Conservation (phyloP, 35 echinoderm and acorn worm species). For the Ophioderma brevispina region DNA sequence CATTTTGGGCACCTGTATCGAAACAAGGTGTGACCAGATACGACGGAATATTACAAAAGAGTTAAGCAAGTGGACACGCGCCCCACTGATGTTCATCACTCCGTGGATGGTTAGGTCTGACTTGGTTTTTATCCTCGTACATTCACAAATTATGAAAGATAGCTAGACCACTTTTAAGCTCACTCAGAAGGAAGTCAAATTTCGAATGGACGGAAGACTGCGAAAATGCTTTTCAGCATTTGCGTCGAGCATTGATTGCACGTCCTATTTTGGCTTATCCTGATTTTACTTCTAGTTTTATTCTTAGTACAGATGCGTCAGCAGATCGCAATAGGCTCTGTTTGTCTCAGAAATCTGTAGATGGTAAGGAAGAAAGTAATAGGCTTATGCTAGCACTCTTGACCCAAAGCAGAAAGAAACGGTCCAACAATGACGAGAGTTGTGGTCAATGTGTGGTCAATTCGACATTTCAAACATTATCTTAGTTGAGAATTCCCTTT, state of each 20-base stretch:
- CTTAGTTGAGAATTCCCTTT: slow-evolving; percentile 21
- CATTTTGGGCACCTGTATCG: slow-evolving; percentile 59
- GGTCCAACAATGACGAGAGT: slow-evolving; percentile 51
- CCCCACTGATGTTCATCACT: slow-evolving; percentile 26
- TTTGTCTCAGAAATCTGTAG: slow-evolving; percentile 57
- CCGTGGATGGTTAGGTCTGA: slow-evolving; percentile 52
- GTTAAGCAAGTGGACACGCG: slow-evolving; percentile 47
- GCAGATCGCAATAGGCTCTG: slow-evolving; percentile 33
- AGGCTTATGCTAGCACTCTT: slow-evolving; percentile 65
- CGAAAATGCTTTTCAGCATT: slow-evolving; percentile 32
- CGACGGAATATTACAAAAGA: slow-evolving; percentile 33
- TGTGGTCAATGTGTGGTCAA: slow-evolving; percentile 68
- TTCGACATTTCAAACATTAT: slow-evolving; percentile 75
- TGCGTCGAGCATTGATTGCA: slow-evolving; percentile 34
- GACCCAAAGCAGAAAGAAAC: slow-evolving; percentile 20
- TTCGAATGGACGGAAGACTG: slow-evolving; percentile 29
- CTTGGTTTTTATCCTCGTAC: slow-evolving; percentile 55
- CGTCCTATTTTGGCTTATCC: slow-evolving; percentile 66
- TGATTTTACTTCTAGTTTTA: slow-evolving; percentile 44
- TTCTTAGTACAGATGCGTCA: slow-evolving; percentile 60
- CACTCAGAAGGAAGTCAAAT: slow-evolving; percentile 29
- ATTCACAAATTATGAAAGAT: slow-evolving; percentile 37
- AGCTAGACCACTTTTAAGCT: slow-evolving; percentile 34
- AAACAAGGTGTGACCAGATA: slow-evolving; percentile 37
- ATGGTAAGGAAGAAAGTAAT: slow-evolving; percentile 46